phyloP scores from a whole-genome alignment of 92 coral and sea anemone genomes.

The Diadumene lineata region DNA sequence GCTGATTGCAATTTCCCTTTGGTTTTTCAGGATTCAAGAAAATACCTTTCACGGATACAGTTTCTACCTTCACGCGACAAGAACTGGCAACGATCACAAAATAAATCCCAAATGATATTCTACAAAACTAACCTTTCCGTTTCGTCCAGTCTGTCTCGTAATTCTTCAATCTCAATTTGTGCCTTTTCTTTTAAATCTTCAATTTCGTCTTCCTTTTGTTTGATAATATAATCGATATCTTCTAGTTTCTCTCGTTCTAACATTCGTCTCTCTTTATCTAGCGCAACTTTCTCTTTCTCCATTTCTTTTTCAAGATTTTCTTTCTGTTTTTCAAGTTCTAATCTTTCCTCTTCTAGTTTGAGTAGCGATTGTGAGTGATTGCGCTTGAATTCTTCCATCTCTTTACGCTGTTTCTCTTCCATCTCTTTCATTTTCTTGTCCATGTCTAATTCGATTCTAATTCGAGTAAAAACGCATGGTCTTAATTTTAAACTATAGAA shows the following conservation, averaged over 20 bases:
- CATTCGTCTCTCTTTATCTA: constrained; percentile 76
- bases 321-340: constrained; percentile 73
- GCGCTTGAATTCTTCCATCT: constrained; percentile 68
- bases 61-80: too few relatives aligned
- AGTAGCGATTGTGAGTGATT: constrained; percentile 64
- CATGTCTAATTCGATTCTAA: constrained; percentile 83
- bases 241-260: constrained; percentile 89
- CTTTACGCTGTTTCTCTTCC: constrained; percentile 65
- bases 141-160: constrained; percentile 83
- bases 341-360: constrained; percentile 76
- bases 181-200: constrained; percentile 93
- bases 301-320: constrained; percentile 79
- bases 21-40: too few relatives aligned
- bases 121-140: constrained; percentile 76
- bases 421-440: constrained; percentile 64
- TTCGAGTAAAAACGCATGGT: neutral
- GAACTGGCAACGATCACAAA: too few relatives aligned
- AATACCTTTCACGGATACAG: too few relatives aligned
- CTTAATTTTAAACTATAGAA: neutral
- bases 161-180: constrained; percentile 84
- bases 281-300: constrained; percentile 75
- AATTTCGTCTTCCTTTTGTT: constrained; percentile 81
- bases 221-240: constrained; percentile 84
- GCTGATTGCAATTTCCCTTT: too few relatives aligned
- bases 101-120: neutral